Base-by-base conservation (phyloP, 2,113 vertebrate genomes). In the Nothocercus nigrocapillus region DNA sequence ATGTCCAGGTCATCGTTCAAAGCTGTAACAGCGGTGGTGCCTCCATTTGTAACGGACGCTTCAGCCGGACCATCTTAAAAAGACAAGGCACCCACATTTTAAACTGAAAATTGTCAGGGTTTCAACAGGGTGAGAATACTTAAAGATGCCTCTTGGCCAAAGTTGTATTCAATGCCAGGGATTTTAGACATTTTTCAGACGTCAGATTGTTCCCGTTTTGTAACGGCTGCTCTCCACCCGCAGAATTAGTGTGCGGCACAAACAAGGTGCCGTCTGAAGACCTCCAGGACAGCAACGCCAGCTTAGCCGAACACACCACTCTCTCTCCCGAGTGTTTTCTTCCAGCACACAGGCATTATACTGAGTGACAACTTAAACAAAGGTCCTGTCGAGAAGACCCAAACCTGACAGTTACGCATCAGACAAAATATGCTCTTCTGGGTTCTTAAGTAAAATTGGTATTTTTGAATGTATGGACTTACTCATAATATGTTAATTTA, bases 1-100 rank as follows among this genome's bases (percentile, higher is more conserved):
- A 99, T 99, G 97, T 99, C 99, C 93, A 99, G 95, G 88, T 99
- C 99, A 84, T 99, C 98, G 42, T 86, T 98, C 92, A 98, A 96
- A 16, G 98, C 91, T 85, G 98, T 94, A 54, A 95, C 96, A n/a
- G 94, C 38, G 75, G 95, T 73, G 24, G 97, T 87, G 89, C 96
- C 98, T 79, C 98, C 98, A 32, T 98, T 99, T 92, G 98, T 82
- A 85, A 98, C 94, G 32, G 97, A 97, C 30, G 98, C 88, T 89
- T 98, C 98, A 34, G 98, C 95, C 85, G 99, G 99, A 87, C 98
- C 98, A 98, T 99, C 99, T 99, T 90, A 58, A 97, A 94, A 89
- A 91, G 94, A 79, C 6, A 95, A 79, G 0, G 91, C 34, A 88
- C 62, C 67, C 30, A 77, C 42, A 42, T 87, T 49, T 76, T 85